Evolutionary conservation across 2,113 vertebrate genomes (phyloP).

Genomic region (Zosterops borbonicus): DNA sequence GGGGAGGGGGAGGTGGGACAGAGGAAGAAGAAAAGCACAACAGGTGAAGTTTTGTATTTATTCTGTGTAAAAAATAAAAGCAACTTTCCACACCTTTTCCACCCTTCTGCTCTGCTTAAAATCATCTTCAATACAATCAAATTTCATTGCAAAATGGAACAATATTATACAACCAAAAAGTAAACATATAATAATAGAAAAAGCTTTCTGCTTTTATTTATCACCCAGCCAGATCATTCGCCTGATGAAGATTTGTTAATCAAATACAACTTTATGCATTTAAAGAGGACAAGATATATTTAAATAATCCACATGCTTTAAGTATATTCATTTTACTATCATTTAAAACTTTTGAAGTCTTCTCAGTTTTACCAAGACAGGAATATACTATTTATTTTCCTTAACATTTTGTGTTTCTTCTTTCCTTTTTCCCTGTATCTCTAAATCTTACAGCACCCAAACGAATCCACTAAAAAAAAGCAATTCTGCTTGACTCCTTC

Average conservation of each 20-base stretch:
- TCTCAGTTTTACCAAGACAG: not conserved
- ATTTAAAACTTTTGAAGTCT: not conserved
- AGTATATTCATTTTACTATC: not conserved
- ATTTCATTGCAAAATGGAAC: not conserved
- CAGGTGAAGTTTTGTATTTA: not conserved
- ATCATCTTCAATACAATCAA: not conserved
- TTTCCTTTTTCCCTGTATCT: not conserved
- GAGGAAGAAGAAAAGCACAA: not conserved
- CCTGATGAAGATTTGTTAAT: not conserved
- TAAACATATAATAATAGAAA: not conserved
- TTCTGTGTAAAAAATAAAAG: not conserved
- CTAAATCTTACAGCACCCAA: not conserved
- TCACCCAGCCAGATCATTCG: not conserved
- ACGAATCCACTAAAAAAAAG: not conserved
- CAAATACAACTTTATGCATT: not conserved
- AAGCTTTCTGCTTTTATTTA: not conserved
- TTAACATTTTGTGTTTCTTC: not conserved
- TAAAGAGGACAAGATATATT: not conserved
- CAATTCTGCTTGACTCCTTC: not conserved
- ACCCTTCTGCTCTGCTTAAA: not conserved
- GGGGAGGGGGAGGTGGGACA: accelerated
- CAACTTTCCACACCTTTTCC: not conserved
- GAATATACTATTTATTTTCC: not conserved
- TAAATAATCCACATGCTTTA: not conserved
- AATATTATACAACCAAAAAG: not conserved